These are phyloP conservation scores for Poecilia gillii DNA, from an alignment of 2,797 vertebrate species.

Conservation along the genomic window DNA sequence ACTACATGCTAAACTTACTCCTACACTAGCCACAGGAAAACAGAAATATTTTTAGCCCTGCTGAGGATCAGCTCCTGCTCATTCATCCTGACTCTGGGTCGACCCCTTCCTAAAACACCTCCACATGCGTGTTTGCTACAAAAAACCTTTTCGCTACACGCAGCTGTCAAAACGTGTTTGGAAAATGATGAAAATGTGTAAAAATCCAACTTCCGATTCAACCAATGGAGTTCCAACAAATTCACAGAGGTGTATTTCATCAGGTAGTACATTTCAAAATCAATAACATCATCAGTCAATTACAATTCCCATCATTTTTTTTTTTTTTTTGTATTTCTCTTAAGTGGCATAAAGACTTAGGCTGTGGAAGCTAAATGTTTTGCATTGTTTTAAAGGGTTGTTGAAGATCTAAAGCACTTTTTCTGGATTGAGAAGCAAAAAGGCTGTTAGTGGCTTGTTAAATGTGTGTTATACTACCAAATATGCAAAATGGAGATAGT, in stretches of 20 bases:
- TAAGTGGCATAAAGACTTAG: not conserved
- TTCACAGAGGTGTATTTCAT: not conserved
- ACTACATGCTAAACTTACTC: constrained; percentile 10
- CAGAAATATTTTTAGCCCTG: constrained; percentile 21
- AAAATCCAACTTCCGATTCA: not conserved
- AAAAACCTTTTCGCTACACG: constrained; percentile 25
- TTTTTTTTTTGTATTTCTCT: not conserved
- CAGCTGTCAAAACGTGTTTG: constrained; percentile 33
- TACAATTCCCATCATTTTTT: not conserved
- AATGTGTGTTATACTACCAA: not conserved
- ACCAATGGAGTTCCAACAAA: not conserved
- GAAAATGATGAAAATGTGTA: not conserved
- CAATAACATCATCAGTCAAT: not conserved
- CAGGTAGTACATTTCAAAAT: not conserved
- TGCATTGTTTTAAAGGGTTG: constrained; percentile 1
- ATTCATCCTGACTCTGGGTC: constrained; percentile 24
- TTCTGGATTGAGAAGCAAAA: constrained; percentile 1
- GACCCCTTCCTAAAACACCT: not conserved
- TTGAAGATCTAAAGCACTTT: not conserved
- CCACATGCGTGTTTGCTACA: constrained; percentile 20
- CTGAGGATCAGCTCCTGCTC: not conserved
- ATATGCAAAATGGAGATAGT: not conserved
- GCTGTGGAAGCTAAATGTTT: not conserved
- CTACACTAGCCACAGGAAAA: constrained; percentile 9
- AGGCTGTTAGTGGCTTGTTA: not conserved